Percentiles rank a stretch among this genome's conserved stretches.
phyloP scores from a whole-genome alignment of 2,113 vertebrate genomes.

The Syngnathus scovelli region DNA sequence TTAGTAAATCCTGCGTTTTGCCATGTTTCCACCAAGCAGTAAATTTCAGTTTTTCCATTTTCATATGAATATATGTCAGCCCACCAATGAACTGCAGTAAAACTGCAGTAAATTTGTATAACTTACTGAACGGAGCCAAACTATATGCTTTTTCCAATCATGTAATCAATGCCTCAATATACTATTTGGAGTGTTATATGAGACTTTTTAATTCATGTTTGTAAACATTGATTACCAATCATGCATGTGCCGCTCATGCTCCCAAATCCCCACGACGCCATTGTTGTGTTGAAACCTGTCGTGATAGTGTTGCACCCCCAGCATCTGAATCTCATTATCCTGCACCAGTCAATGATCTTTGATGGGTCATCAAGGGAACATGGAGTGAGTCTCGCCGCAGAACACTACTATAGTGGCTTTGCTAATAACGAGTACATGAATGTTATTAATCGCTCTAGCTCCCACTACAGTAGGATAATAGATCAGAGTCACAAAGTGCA shows the following conservation, averaged over 20 bases:
- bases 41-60: conserved; percentile 2
- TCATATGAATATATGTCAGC: not conserved
- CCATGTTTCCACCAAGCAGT: not conserved
- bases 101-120: not conserved
- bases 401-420: conserved; percentile 26
- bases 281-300: conserved; percentile 31
- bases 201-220: not conserved
- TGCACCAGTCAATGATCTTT: conserved; percentile 48
- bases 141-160: not conserved
- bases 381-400: conserved; percentile 36
- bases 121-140: not conserved
- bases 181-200: not conserved
- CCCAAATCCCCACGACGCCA: conserved; percentile 8
- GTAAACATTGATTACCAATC: conserved; percentile 20
- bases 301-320: conserved; percentile 34
- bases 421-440: conserved; percentile 51
- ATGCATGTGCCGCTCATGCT: not conserved
- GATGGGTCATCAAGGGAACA: conserved; percentile 60
- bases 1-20: conserved; percentile 26
- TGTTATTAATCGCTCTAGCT: conserved; percentile 57
- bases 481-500: conserved; percentile 48
- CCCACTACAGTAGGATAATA: conserved; percentile 36
- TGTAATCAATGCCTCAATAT: not conserved
- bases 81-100: not conserved
- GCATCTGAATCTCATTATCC: conserved; percentile 25